Percentiles rank a stretch among this genome's conserved stretches.
Evolutionary conservation across 2,113 vertebrate species (phyloP).

Genomic region (Sphyrna mokarran): DNA sequence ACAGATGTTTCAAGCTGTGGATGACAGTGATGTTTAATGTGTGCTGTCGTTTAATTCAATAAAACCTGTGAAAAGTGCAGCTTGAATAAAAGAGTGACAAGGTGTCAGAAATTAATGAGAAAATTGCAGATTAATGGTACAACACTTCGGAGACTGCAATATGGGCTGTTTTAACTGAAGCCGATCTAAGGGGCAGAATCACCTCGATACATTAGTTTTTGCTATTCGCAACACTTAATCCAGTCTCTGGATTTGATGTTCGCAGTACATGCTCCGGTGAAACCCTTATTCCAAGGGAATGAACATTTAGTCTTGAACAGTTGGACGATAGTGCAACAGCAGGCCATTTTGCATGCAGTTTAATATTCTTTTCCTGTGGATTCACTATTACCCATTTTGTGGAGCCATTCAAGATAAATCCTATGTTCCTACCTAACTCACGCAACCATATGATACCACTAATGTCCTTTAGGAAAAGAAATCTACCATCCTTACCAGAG

Average conservation of each 20-base stretch:
- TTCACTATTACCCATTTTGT: neutral
- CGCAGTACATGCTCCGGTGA: neutral
- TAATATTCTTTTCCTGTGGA: neutral
- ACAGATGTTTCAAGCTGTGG: constrained; percentile 5
- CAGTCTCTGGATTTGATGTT: neutral
- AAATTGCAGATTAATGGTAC: constrained; percentile 1
- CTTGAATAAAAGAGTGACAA: neutral
- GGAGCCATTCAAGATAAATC: neutral
- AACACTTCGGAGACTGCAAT: neutral
- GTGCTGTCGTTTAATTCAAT: neutral
- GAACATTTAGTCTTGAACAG: neutral
- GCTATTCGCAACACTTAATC: neutral
- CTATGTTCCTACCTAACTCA: neutral
- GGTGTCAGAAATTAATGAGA: constrained; percentile 30
- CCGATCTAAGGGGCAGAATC: neutral
- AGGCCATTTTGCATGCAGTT: neutral
- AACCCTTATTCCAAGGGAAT: neutral
- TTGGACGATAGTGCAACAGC: neutral
- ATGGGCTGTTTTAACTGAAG: neutral
- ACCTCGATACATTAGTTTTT: neutral
- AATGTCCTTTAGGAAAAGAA: too few relatives aligned
- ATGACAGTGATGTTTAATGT: neutral
- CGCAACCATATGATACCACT: neutral
- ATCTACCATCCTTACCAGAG: too few relatives aligned
- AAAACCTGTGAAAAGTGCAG: neutral